Conservation (phyloP, 2,113 vertebrate genomes). For the Gallinago media region DNA sequence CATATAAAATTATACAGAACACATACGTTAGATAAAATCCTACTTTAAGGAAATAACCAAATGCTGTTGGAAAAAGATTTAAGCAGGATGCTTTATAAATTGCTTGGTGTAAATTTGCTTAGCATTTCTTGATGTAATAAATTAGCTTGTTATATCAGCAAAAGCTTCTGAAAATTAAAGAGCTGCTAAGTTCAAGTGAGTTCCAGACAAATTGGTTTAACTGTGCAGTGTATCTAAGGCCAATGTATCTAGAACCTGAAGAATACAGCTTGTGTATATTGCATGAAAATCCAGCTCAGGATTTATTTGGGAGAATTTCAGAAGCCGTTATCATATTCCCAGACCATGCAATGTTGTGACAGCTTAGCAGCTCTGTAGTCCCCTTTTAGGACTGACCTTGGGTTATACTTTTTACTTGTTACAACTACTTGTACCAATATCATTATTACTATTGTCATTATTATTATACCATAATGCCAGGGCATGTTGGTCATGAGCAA, state of each 20-base stretch:
- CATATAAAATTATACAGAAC: neutral
- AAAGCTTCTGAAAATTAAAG: neutral
- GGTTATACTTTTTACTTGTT: neutral
- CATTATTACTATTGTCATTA: neutral
- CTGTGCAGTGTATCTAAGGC: neutral
- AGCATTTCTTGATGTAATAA: neutral
- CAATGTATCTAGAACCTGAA: neutral
- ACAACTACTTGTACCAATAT: neutral
- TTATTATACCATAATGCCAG: neutral
- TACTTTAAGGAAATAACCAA: neutral
- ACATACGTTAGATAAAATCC: neutral
- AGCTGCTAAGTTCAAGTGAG: neutral
- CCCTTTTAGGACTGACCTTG: neutral
- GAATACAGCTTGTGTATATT: neutral
- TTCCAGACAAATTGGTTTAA: neutral
- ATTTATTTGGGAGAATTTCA: neutral
- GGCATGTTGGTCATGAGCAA: neutral
- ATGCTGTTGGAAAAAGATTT: neutral
- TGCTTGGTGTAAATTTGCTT: neutral
- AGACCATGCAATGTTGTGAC: neutral
- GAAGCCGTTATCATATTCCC: neutral
- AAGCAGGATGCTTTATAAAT: neutral
- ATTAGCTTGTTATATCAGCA: neutral
- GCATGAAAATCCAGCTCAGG: neutral
- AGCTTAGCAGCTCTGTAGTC: neutral